Percentiles rank a stretch among this genome's conserved stretches.
Conservation (phyloP, 2,797 vertebrate genomes). For the Carduelis carduelis region DNA sequence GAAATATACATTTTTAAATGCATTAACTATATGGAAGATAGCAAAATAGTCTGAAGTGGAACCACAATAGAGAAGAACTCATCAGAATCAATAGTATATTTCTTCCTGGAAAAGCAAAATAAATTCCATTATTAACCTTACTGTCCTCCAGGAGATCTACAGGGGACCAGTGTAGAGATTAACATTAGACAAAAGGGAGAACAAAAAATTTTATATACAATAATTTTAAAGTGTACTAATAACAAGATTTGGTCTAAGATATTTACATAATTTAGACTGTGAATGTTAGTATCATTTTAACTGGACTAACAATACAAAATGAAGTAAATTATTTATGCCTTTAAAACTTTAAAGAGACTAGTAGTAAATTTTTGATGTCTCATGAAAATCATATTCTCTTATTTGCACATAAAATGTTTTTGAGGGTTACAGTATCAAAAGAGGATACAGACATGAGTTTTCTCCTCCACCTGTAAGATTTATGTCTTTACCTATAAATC, state of each 20-base stretch:
- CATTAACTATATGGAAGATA: not conserved
- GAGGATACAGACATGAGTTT: not conserved
- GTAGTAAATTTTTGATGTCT: not conserved
- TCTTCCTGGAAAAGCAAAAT: not conserved
- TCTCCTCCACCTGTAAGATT: not conserved
- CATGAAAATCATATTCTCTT: not conserved
- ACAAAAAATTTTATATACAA: not conserved
- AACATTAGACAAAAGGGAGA: not conserved
- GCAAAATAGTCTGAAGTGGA: not conserved
- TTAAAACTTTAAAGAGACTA: not conserved
- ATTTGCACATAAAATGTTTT: not conserved
- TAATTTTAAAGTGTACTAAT: not conserved
- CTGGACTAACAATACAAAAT: not conserved
- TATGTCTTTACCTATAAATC: not conserved
- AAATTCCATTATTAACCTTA: not conserved
- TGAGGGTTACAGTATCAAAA: not conserved
- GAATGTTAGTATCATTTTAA: not conserved
- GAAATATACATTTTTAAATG: not conserved
- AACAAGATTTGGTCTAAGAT: not conserved
- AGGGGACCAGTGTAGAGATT: not conserved
- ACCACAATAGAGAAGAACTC: not conserved
- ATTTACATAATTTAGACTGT: not conserved
- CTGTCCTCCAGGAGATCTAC: not conserved
- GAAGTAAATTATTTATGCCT: not conserved
- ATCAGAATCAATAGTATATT: not conserved